These are phyloP conservation scores for Agapornis canus DNA, from an alignment of 2,797 vertebrate species.

Conservation along the genomic window DNA sequence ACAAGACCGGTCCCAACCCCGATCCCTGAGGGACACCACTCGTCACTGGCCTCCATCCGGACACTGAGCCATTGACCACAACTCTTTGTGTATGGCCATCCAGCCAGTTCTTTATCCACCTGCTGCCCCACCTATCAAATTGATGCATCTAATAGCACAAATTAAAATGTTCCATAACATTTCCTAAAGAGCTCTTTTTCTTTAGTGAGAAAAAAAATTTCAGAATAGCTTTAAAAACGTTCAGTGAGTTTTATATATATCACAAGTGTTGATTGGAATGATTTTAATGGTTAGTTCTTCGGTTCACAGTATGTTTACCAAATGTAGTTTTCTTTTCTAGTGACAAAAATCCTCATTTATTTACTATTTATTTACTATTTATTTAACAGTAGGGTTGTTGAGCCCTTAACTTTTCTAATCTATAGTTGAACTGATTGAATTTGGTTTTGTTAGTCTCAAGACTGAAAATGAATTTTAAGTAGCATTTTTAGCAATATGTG, in stretches of 20 bases:
- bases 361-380: neutral
- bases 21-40: too few relatives aligned
- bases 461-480: neutral
- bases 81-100: too few relatives aligned
- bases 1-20: too few relatives aligned
- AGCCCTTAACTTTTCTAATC: neutral
- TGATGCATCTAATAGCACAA: neutral
- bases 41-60: too few relatives aligned
- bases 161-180: neutral
- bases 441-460: neutral
- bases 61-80: too few relatives aligned
- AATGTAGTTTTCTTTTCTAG: neutral
- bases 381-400: neutral
- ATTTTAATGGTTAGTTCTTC: neutral
- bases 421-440: neutral
- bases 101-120: too few relatives aligned
- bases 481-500: neutral
- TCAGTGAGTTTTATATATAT: neutral
- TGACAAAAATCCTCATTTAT: neutral
- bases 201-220: neutral
- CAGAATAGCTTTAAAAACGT: neutral
- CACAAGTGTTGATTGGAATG: neutral
- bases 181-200: neutral
- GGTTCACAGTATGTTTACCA: neutral
- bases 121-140: too few relatives aligned